Conservation (phyloP, 2,797 vertebrate species). For the Fistularia tabacaria region DNA sequence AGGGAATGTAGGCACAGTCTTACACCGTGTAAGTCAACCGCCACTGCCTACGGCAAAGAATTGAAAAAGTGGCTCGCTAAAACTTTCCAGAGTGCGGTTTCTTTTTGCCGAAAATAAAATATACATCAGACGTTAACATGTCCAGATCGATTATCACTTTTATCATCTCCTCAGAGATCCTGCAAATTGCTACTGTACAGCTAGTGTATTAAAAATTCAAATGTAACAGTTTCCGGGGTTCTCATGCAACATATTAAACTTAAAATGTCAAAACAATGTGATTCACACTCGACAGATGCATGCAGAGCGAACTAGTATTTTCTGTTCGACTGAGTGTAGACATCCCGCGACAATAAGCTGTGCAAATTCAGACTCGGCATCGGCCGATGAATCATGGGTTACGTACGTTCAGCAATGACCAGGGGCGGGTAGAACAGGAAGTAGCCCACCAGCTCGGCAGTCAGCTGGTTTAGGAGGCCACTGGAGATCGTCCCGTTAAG, state of each 20-base stretch:
- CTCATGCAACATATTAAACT: too few relatives aligned
- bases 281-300: too few relatives aligned
- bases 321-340: too few relatives aligned
- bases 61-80: conserved; percentile 1
- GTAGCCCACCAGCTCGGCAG: conserved; percentile 93
- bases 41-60: conserved; percentile 9
- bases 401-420: conserved; percentile 94
- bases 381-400: not conserved
- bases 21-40: conserved; percentile 8
- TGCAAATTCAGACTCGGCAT: too few relatives aligned
- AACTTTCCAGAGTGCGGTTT: not conserved
- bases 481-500: conserved; percentile 91
- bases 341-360: too few relatives aligned
- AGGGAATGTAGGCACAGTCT: conserved; percentile 7
- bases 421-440: conserved; percentile 94
- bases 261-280: too few relatives aligned
- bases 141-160: too few relatives aligned
- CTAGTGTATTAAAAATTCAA: too few relatives aligned
- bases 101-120: conserved; percentile 1
- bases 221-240: too few relatives aligned
- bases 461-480: conserved; percentile 90
- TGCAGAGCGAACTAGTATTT: too few relatives aligned
- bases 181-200: too few relatives aligned
- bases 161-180: too few relatives aligned
- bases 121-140: not conserved